Evolutionary conservation across 92 coral and sea anemone genomes (phyloP).

Genomic region (Plumapathes pennacea): DNA sequence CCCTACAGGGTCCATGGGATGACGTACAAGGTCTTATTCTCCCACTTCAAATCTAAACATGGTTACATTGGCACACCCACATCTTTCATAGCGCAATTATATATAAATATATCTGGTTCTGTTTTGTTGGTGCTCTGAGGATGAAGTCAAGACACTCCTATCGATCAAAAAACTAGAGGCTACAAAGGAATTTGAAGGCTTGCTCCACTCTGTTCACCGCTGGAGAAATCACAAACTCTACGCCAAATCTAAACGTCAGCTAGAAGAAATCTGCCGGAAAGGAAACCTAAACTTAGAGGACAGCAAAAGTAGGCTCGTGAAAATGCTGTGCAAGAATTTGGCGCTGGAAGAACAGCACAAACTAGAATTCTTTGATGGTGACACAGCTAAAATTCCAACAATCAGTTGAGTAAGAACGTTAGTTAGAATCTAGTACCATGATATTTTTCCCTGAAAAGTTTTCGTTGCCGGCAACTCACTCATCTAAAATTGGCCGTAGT

Average conservation of each 20-base stretch:
- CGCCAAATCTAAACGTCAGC: background rate
- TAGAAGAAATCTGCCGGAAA: conserved; percentile 14
- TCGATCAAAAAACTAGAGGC: conserved; percentile 3
- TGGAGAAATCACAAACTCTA: conserved; percentile 22
- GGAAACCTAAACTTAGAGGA: background rate
- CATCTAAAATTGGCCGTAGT: no score
- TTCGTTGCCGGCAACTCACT: no score
- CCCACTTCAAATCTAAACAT: conserved; percentile 32
- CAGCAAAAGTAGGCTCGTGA: conserved; percentile 7
- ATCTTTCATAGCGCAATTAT: conserved; percentile 1
- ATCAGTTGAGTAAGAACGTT: no score
- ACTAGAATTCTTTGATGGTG: conserved; percentile 17
- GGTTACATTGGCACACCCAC: conserved; percentile 2
- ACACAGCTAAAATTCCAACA: conserved; percentile 10
- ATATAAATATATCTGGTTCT: conserved; percentile 3
- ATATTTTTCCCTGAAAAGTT: no score
- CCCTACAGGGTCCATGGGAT: conserved; percentile 23
- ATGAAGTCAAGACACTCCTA: conserved; percentile 2
- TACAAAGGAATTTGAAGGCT: no score
- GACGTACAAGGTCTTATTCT: conserved; percentile 13
- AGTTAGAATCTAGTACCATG: no score
- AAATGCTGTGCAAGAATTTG: conserved; percentile 11
- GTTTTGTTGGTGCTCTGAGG: conserved; percentile 14
- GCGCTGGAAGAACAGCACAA: conserved; percentile 2
- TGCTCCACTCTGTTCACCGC: conserved; percentile 5